phyloP scores from a whole-genome alignment of 2,888 invertebrate species.

The Dynastes hyllus region DNA sequence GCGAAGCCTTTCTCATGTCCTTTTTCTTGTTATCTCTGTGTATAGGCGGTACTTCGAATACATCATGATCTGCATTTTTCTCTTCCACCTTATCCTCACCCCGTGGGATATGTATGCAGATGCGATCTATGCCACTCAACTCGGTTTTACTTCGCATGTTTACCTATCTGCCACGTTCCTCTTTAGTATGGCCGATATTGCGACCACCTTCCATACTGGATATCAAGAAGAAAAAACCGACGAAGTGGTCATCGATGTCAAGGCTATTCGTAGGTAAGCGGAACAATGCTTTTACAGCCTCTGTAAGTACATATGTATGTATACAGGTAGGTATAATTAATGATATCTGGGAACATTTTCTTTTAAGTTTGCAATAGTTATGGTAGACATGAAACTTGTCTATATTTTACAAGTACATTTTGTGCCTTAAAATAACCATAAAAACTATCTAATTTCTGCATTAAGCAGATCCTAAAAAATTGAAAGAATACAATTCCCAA shows the following conservation, averaged over 20 bases:
- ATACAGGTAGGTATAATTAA: too few relatives aligned
- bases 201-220: slow-evolving; percentile 11
- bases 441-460: too few relatives aligned
- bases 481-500: too few relatives aligned
- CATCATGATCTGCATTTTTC: slow-evolving; percentile 26
- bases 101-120: slow-evolving; percentile 40
- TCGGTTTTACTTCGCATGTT: background rate
- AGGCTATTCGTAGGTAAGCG: slow-evolving; percentile 10
- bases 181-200: slow-evolving; percentile 4
- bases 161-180: background rate
- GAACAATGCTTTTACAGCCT: background rate
- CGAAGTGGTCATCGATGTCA: slow-evolving; percentile 29
- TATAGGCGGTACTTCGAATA: slow-evolving; percentile 32
- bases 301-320: too few relatives aligned
- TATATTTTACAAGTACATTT: too few relatives aligned
- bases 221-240: slow-evolving; percentile 25
- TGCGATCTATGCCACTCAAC: slow-evolving; percentile 5
- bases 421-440: too few relatives aligned
- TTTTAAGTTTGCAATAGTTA: too few relatives aligned
- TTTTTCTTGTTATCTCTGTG: too few relatives aligned
- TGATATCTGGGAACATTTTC: too few relatives aligned
- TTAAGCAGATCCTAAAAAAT: too few relatives aligned
- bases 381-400: too few relatives aligned
- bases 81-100: slow-evolving; percentile 12
- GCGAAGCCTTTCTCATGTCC: too few relatives aligned